Conservation (phyloP, 2,797 vertebrate genomes). For the Setipinna tenuifilis region DNA sequence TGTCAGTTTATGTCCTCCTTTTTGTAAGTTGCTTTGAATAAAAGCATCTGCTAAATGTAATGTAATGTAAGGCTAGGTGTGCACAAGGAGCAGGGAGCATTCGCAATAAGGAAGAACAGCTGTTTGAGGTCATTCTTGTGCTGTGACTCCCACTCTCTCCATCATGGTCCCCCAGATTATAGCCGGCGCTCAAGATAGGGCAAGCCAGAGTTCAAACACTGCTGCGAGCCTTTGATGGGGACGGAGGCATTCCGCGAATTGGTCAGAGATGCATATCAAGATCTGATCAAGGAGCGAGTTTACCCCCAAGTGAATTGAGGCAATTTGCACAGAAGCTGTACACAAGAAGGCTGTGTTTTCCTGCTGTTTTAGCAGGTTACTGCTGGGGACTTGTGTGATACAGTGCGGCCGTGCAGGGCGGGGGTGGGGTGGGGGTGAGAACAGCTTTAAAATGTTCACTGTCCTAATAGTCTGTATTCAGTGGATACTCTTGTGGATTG, state of each 20-base stretch:
- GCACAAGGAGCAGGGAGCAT: background rate
- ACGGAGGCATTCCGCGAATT: background rate
- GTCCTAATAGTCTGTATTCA: background rate
- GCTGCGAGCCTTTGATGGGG: background rate
- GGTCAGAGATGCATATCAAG: slow-evolving; percentile 13
- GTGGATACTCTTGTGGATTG: slow-evolving; percentile 18
- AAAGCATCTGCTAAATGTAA: no score
- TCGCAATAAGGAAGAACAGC: background rate
- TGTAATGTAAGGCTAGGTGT: no score
- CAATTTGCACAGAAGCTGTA: slow-evolving; percentile 22
- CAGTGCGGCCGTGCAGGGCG: background rate
- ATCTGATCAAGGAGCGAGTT: background rate
- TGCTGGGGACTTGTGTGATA: background rate
- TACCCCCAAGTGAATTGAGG: slow-evolving; percentile 12
- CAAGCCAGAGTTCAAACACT: slow-evolving; percentile 19
- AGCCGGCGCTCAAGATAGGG: background rate
- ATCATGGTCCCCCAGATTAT: background rate
- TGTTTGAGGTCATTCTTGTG: slow-evolving; percentile 14
- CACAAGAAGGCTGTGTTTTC: background rate
- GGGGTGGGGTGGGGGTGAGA: background rate
- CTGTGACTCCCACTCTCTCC: background rate
- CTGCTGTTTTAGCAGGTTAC: slow-evolving; percentile 7
- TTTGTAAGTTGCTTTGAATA: no score
- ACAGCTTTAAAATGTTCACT: background rate
- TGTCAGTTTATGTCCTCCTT: no score